Conservation (phyloP, 2,113 vertebrate genomes). For the Pteruthius melanotis region DNA sequence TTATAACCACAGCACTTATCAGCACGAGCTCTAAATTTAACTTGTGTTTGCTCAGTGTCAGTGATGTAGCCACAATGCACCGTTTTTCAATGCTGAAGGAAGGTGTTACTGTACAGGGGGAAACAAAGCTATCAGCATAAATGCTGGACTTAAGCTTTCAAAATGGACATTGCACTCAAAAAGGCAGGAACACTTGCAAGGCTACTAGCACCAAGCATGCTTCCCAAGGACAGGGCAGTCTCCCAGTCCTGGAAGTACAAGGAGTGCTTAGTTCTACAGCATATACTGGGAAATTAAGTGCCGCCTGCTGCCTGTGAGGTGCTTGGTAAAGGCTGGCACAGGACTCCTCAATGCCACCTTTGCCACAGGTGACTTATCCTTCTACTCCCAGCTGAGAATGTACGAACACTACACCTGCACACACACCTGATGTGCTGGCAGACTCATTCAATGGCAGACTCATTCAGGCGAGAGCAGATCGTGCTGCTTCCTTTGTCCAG, state of each 20-base stretch:
- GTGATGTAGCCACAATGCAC: background rate
- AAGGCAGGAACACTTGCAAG: background rate
- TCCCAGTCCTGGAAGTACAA: background rate
- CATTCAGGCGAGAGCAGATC: background rate
- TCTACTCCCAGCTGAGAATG: background rate
- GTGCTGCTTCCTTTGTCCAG: background rate
- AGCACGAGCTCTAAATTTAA: background rate
- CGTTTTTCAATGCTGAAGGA: background rate
- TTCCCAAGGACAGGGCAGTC: background rate
- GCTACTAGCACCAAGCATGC: background rate
- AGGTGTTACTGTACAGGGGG: background rate
- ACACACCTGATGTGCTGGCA: background rate
- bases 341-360: background rate
- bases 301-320: background rate
- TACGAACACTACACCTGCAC: background rate
- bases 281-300: fast-evolving
- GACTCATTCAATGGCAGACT: background rate
- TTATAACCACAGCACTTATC: background rate
- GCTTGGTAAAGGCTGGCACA: background rate
- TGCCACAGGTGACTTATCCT: background rate
- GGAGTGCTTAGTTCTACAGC: background rate
- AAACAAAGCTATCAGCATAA: background rate
- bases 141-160: background rate
- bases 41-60: background rate
- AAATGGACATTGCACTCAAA: background rate